Conservation (phyloP, 2,888 invertebrate species). For the Aphodius sticticus region DNA sequence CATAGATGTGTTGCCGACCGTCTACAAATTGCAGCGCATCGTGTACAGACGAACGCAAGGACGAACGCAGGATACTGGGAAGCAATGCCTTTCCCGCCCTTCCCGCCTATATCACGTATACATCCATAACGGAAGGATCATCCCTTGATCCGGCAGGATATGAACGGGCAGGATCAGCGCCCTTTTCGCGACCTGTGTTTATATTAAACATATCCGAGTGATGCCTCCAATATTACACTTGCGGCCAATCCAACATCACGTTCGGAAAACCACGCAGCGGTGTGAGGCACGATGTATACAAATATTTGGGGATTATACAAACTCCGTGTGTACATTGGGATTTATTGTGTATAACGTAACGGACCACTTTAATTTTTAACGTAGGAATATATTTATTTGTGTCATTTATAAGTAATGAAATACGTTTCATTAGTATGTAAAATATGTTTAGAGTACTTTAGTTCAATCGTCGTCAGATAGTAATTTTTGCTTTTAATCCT, state of each 20-base stretch:
- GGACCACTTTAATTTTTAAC: no score
- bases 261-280: no score
- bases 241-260: background rate
- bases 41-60: slow-evolving; percentile 37
- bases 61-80: slow-evolving; percentile 11
- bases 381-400: no score
- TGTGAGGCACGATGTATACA: no score
- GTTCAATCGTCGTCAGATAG: no score
- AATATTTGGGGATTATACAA: no score
- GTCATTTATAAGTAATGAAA: no score
- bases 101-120: background rate
- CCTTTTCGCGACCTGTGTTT: slow-evolving; percentile 32
- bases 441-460: no score
- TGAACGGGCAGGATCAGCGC: slow-evolving; percentile 34
- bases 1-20: slow-evolving; percentile 30
- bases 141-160: slow-evolving; percentile 40
- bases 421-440: no score
- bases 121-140: slow-evolving; percentile 37
- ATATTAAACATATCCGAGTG: slow-evolving; percentile 37
- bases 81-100: slow-evolving; percentile 12
- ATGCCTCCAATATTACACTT: background rate
- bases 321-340: no score
- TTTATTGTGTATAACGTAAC: no score
- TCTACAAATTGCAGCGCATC: slow-evolving; percentile 40
- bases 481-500: no score